Percentiles rank a stretch among this genome's conserved stretches.
These are phyloP conservation scores for Callipepla californica DNA, from an alignment of 2,113 vertebrate genomes.

Conservation along the genomic window DNA sequence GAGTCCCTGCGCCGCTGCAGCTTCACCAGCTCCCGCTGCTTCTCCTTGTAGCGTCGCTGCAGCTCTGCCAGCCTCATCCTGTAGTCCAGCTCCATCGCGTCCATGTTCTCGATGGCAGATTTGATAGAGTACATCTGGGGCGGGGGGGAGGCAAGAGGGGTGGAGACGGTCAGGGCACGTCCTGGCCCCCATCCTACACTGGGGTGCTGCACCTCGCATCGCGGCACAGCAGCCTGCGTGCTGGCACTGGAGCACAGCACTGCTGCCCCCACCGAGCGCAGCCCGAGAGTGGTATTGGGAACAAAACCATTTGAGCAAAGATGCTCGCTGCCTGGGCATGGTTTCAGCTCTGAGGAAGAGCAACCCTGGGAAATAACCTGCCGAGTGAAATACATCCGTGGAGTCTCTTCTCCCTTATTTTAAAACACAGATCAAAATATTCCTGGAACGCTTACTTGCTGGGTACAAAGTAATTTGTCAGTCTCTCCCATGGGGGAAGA, in stretches of 20 bases:
- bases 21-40: constrained; percentile 92
- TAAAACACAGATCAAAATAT: background rate
- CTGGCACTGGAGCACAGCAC: background rate
- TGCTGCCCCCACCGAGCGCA: background rate
- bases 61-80: constrained; percentile 92
- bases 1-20: constrained; percentile 91
- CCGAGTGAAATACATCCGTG: background rate
- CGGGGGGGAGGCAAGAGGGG: background rate
- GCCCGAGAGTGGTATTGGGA: background rate
- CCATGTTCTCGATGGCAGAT: constrained; percentile 90
- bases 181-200: background rate
- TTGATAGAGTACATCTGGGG: constrained; percentile 91
- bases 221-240: background rate
- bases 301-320: background rate
- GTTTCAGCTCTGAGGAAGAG: background rate
- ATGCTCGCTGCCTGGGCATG: background rate
- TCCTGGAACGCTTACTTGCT: background rate
- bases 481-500: background rate
- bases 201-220: background rate
- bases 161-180: background rate
- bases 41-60: constrained; percentile 93
- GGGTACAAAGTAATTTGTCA: background rate
- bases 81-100: constrained; percentile 91
- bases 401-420: background rate
- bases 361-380: background rate